A percentile compares a stretch with the other conserved stretches of the same genome.
Conservation (phyloP, 2,113 vertebrate genomes). For the Chaenocephalus aceratus region DNA sequence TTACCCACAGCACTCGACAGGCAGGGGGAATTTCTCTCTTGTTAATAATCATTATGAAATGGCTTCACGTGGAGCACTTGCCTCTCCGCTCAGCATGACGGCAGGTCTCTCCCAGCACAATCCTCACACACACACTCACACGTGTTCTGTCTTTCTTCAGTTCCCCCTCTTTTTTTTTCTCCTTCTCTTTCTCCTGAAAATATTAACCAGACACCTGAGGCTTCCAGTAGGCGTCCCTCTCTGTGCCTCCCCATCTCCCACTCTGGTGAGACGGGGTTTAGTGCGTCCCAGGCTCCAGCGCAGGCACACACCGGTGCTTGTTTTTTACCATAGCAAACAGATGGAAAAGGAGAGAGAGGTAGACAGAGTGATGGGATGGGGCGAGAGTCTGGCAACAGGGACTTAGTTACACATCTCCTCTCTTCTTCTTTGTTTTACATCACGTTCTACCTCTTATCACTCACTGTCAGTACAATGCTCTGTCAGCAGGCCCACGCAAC, state of each 20-base stretch:
- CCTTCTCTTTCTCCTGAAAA: conserved; percentile 52
- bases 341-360: conserved; percentile 35
- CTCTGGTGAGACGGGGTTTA: conserved; percentile 40
- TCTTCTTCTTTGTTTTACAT: conserved; percentile 40
- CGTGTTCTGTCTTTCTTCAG: conserved; percentile 1
- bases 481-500: no score
- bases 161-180: neutral
- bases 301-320: conserved; percentile 35
- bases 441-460: conserved; percentile 37
- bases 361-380: conserved; percentile 28
- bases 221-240: conserved; percentile 40
- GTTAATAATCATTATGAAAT: conserved; percentile 79
- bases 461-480: conserved; percentile 16
- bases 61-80: conserved; percentile 72
- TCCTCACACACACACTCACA: conserved; percentile 11
- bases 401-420: conserved; percentile 20
- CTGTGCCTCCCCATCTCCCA: conserved; percentile 8
- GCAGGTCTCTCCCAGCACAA: conserved; percentile 59
- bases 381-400: conserved; percentile 22
- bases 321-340: conserved; percentile 58
- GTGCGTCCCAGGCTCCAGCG: conserved; percentile 50
- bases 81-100: conserved; percentile 66
- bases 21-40: conserved; percentile 64
- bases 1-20: conserved; percentile 45
- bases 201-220: conserved; percentile 72